A percentile compares a stretch with the other conserved stretches of the same genome.
phyloP scores from a whole-genome alignment of 2,888 invertebrate species.

The Troides oblongomaculatus region DNA sequence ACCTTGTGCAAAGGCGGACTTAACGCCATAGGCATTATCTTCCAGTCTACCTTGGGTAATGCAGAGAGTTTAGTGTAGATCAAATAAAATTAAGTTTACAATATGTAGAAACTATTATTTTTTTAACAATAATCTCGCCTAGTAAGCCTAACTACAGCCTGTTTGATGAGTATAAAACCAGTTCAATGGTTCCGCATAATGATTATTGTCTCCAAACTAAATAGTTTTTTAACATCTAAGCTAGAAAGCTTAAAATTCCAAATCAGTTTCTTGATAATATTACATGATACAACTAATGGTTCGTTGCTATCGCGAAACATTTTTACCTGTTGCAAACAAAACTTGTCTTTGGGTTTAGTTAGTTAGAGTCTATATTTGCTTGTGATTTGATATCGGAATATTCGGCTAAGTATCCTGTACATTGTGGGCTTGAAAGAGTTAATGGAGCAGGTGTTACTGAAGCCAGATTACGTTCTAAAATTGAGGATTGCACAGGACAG shows the following conservation, averaged over 20 bases:
- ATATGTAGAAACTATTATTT: neutral
- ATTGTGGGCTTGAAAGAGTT: slow-evolving; percentile 61
- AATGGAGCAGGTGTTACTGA: slow-evolving; percentile 73
- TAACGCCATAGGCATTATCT: too few relatives aligned
- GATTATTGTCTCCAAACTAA: neutral
- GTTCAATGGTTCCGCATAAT: neutral
- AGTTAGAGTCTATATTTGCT: slow-evolving; percentile 42
- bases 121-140: neutral
- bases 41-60: too few relatives aligned
- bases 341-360: slow-evolving; percentile 38
- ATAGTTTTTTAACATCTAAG: neutral
- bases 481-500: slow-evolving; percentile 32
- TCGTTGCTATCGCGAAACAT: slow-evolving; percentile 32
- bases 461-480: slow-evolving; percentile 62
- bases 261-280: slow-evolving; percentile 27
- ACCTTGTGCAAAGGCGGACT: too few relatives aligned
- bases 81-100: neutral
- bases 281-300: slow-evolving; percentile 29
- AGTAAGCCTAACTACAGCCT: neutral
- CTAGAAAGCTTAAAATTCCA: slow-evolving; percentile 7
- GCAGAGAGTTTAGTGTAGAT: too few relatives aligned
- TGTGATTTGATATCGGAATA: slow-evolving; percentile 33
- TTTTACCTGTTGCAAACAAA: slow-evolving; percentile 37
- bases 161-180: slow-evolving; percentile 1
- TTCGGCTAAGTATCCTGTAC: slow-evolving; percentile 52